These are phyloP conservation scores for Psix sp. DNA, from an alignment of 1,140 invertebrate genomes.

Conservation along the genomic window DNA sequence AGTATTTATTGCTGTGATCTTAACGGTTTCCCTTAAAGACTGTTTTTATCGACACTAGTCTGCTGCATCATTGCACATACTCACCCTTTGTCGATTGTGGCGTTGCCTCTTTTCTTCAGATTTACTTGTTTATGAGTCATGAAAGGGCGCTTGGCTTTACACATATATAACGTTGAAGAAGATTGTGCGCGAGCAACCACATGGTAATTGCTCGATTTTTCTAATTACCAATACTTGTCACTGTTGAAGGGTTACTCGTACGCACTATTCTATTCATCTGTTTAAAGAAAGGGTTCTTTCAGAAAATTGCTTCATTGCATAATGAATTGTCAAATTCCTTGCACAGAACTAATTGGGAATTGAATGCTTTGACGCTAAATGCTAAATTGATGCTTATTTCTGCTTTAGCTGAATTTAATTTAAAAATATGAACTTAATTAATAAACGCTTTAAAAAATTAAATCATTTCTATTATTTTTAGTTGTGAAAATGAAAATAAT, in stretches of 20 bases:
- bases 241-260: slow-evolving; percentile 41
- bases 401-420: too few species aligned
- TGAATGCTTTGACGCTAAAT: slow-evolving; percentile 21
- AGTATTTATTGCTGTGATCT: slow-evolving; percentile 2
- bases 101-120: slow-evolving; percentile 21
- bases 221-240: slow-evolving; percentile 60
- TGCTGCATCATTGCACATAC: slow-evolving; percentile 19
- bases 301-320: slow-evolving; percentile 53
- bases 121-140: slow-evolving; percentile 8
- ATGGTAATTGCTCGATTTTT: slow-evolving; percentile 63
- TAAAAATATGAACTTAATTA: too few species aligned
- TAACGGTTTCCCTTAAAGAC: slow-evolving; percentile 3
- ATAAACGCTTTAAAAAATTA: too few species aligned
- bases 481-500: too few species aligned
- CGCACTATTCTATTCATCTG: slow-evolving; percentile 26
- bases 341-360: slow-evolving; percentile 29
- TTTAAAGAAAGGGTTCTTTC: slow-evolving; percentile 43
- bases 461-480: too few species aligned
- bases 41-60: slow-evolving; percentile 4
- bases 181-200: slow-evolving; percentile 58
- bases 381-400: too few species aligned
- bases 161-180: slow-evolving; percentile 30
- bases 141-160: slow-evolving; percentile 27
- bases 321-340: slow-evolving; percentile 47
- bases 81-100: slow-evolving; percentile 9